Evolutionary conservation across 1,140 invertebrate species (phyloP), one percentile per base, ranked within the genome.

Genomic region (Calliopsis andreniformis): DNA sequence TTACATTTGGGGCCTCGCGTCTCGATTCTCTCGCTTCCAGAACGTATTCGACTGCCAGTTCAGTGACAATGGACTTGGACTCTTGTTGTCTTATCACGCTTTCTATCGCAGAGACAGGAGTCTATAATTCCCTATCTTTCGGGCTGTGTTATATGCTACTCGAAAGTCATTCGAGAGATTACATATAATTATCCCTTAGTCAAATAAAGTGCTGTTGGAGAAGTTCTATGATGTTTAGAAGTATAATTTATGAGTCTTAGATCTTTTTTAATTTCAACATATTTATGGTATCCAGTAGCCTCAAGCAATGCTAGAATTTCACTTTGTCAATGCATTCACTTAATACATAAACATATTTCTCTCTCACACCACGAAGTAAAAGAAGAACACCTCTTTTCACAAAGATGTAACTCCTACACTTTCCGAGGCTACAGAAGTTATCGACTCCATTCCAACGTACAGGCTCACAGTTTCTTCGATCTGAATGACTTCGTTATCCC

Each of bases 101-200:
- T 81, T 82, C 68, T 81, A 82, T 82, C 68, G 39, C 16, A 3
- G 20, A 2, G 18, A 42, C 47, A 35, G 45, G 42, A 23, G 28
- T 64, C 53, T 69, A 58, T 79, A 76, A 78, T 82, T 79, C 59
- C 69, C n/a, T n/a, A n/a, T 76, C 82, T 72, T 72, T 51, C 63
- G 30, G 53, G 45, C 8, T 6, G 18, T 5, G 10, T 6, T 20
- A 20, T 30, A 8, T 2, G 55, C 10, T 39, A n/a, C 49, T 63
- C 12, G 42, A 39, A 62, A 32, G 20, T 32, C 51, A 35, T 58
- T 70, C 39, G 18, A 43, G 25, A 16, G 8, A 70, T 76, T 66
- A 70, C 10, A 14, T 61, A 53, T 70, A 67, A 81, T 80, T 69
- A 76, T 23, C 39, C 53, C 45, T 23, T 35, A 16, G 23, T 12